Evolutionary conservation across 1,140 invertebrate species (phyloP), one percentile per base, ranked within the genome.

Genomic region (Leptestheria dahalacensis): DNA sequence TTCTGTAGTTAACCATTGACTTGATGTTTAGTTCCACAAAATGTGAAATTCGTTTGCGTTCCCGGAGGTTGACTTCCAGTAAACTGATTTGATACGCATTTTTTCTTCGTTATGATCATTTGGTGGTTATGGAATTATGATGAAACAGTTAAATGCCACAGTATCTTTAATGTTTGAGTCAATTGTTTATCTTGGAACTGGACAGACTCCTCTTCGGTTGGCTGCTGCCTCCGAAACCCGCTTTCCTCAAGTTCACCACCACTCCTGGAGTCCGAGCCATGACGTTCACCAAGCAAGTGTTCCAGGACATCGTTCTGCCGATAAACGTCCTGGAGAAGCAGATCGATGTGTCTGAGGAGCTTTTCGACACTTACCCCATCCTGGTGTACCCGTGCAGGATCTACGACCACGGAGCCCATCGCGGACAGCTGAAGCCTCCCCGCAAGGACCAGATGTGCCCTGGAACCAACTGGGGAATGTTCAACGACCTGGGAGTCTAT

Each of bases 241-340:
- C 74, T 11, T 76, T 76, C 62, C 62, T 76, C 20, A 76, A 77
- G 68, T 75, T 72, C 63, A 78, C 77, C 0, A 79, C 77, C 3
- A 79, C 77, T 3, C 72, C 75, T 0, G 75, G 72, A 20, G 69
- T 79, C 4, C 65, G 77, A 59, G 75, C 74, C 3, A 76, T 77
- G 70, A 79, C 77, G 3, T 78, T 79, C 63, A 76, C 75, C 1
- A 77, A 75, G 59, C 74, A 75, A 66, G 76, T 78, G 1, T 78
- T 79, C 64, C 77, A 79, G 67, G 77, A 79, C 62, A 78, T 79
- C 54, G 77, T 79, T 1, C 67, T 78, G 50, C 77, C 77, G 2
- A 72, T 79, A 54, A 70, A 73, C 56, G 70, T 75, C 62, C 64
- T 78, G 9, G 74, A 77, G 64, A 70, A 76, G 11, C 77, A 79